These are phyloP conservation scores for Ypsolopha sequella DNA, from an alignment of 2,888 invertebrate genomes.

Conservation along the genomic window DNA sequence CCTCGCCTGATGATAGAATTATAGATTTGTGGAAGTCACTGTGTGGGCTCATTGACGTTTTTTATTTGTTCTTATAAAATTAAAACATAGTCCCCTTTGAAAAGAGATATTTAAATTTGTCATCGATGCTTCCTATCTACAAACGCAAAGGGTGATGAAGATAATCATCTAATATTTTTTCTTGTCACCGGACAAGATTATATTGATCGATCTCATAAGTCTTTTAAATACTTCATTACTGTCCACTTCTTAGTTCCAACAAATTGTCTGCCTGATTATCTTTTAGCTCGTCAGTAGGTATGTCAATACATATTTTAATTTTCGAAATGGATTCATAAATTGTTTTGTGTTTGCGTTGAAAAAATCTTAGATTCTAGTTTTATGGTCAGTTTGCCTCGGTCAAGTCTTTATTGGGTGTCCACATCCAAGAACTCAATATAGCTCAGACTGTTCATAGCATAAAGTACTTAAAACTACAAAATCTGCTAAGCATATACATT, in stretches of 20 bases:
- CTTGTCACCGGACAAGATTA: not conserved
- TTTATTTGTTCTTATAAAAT: slow-evolving; percentile 32
- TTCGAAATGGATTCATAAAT: not conserved
- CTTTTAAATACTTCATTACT: not conserved
- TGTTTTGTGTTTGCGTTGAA: not conserved
- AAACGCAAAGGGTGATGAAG: slow-evolving; percentile 28
- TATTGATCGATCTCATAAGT: not conserved
- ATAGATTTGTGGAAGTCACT: slow-evolving; percentile 63
- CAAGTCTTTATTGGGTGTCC: too few species aligned
- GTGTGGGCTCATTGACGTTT: slow-evolving; percentile 49
- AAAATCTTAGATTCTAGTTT: too few species aligned
- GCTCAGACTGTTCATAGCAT: too few species aligned
- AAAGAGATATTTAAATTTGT: slow-evolving; percentile 60
- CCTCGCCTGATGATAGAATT: slow-evolving; percentile 57
- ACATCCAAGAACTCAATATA: too few species aligned
- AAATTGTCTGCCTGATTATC: too few species aligned
- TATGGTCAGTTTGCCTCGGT: too few species aligned
- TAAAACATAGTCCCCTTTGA: slow-evolving; percentile 49
- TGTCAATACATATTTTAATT: not conserved
- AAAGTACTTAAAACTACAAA: too few species aligned
- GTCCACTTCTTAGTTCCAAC: not conserved
- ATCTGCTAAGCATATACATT: too few species aligned
- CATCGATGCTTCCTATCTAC: slow-evolving; percentile 59
- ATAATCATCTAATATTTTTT: not conserved
- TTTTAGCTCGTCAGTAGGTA: too few species aligned